These are phyloP conservation scores for Cynopterus sphinx DNA, from an alignment of 2,797 vertebrate genomes.

Conservation along the genomic window DNA sequence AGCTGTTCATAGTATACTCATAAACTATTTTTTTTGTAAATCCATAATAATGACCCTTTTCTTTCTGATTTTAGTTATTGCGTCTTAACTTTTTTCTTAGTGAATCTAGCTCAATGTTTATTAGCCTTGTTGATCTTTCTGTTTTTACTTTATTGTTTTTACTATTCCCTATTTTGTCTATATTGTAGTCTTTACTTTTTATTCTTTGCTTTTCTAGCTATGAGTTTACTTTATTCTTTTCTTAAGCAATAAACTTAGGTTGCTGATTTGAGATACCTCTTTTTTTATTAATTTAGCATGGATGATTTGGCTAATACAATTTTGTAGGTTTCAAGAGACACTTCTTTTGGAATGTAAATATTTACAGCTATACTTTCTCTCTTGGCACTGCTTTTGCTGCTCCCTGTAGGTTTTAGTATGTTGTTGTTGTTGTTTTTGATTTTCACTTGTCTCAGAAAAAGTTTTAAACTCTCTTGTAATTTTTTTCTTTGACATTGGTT, in stretches of 20 bases:
- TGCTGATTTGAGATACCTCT: background rate
- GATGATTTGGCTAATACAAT: too few species aligned
- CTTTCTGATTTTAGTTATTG: background rate
- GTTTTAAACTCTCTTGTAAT: background rate
- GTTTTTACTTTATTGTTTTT: background rate
- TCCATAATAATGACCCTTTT: background rate
- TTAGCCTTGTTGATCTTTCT: background rate
- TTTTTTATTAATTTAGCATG: background rate
- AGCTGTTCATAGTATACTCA: background rate
- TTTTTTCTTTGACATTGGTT: background rate
- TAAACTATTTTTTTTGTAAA: background rate
- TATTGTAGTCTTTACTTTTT: background rate
- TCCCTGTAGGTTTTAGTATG: background rate
- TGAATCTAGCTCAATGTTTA: background rate
- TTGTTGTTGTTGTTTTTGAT: background rate
- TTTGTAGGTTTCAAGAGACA: background rate
- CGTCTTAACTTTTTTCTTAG: background rate
- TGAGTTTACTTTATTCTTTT: background rate
- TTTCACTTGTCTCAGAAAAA: background rate
- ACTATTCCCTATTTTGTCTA: background rate
- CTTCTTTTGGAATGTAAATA: background rate
- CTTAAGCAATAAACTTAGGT: background rate
- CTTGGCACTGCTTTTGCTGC: background rate
- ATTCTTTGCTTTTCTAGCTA: background rate
- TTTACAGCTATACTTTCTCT: background rate